Percentiles rank a stretch among this genome's conserved stretches.
These are phyloP conservation scores for Tenthredo amoena DNA, from an alignment of 2,888 invertebrate species.

Conservation along the genomic window DNA sequence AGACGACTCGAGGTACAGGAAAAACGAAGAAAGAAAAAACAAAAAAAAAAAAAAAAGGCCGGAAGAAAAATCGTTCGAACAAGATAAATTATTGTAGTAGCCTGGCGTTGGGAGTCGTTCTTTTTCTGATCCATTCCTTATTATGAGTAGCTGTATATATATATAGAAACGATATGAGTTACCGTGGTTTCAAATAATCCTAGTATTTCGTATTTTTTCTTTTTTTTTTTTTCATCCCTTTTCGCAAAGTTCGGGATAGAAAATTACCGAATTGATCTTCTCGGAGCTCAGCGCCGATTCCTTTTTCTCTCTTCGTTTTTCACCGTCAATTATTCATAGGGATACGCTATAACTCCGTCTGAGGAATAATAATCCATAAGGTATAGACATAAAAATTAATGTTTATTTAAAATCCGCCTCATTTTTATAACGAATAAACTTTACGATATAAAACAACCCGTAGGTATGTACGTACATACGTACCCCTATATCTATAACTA, in stretches of 20 bases:
- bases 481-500: background rate
- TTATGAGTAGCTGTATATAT: background rate
- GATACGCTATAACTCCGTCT: background rate
- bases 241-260: background rate
- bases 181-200: background rate
- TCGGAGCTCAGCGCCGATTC: background rate
- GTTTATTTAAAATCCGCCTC: background rate
- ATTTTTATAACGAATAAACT: background rate
- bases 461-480: background rate
- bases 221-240: background rate
- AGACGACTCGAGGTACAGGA: background rate
- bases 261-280: background rate
- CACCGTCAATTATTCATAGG: background rate
- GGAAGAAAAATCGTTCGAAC: slow-evolving; percentile 20
- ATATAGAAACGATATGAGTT: background rate
- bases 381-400: background rate
- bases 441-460: background rate
- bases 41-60: background rate
- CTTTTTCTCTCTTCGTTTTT: background rate
- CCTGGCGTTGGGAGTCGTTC: slow-evolving; percentile 14
- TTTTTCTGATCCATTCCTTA: slow-evolving; percentile 6
- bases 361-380: background rate
- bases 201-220: background rate
- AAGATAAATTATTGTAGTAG: slow-evolving; percentile 24
- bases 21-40: background rate